These are phyloP conservation scores for Chrysomallon squamiferum DNA, from an alignment of 1,140 invertebrate species.

Conservation along the genomic window DNA sequence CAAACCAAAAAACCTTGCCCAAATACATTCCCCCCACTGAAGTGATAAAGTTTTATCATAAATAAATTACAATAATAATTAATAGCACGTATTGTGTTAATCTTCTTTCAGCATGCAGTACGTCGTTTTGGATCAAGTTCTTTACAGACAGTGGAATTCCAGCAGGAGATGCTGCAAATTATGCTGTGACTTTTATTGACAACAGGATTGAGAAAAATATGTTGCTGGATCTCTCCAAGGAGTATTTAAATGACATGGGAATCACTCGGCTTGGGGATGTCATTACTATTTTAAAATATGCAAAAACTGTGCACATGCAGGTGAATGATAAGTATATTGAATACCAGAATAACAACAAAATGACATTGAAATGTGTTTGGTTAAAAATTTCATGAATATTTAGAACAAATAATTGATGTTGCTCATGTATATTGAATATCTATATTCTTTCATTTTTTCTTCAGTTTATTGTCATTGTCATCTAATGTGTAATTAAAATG, in stretches of 20 bases:
- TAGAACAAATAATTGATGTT: neutral
- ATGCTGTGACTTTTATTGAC: slow-evolving; percentile 82
- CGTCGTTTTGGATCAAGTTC: slow-evolving; percentile 69
- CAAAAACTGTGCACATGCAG: slow-evolving; percentile 76
- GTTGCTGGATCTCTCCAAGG: slow-evolving; percentile 81
- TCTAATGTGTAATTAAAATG: no score
- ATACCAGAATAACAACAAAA: neutral
- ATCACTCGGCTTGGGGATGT: slow-evolving; percentile 83
- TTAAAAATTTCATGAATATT: neutral
- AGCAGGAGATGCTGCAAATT: slow-evolving; percentile 74
- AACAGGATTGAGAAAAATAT: slow-evolving; percentile 83
- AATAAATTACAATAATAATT: no score
- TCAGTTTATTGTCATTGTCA: neutral
- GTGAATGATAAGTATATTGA: no score
- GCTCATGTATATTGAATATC: neutral
- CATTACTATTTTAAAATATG: slow-evolving; percentile 83
- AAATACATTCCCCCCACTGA: no score
- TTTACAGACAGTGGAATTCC: slow-evolving; percentile 81
- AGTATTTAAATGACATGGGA: slow-evolving; percentile 83
- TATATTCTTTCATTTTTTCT: neutral
- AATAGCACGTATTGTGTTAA: no score
- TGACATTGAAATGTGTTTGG: neutral
- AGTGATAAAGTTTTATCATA: no score
- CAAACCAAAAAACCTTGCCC: no score
- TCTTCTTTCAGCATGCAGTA: slow-evolving; percentile 35